Percentiles rank a stretch among this genome's conserved stretches.
phyloP scores from a whole-genome alignment of 2,113 vertebrate species.

The Apaloderma vittatum region DNA sequence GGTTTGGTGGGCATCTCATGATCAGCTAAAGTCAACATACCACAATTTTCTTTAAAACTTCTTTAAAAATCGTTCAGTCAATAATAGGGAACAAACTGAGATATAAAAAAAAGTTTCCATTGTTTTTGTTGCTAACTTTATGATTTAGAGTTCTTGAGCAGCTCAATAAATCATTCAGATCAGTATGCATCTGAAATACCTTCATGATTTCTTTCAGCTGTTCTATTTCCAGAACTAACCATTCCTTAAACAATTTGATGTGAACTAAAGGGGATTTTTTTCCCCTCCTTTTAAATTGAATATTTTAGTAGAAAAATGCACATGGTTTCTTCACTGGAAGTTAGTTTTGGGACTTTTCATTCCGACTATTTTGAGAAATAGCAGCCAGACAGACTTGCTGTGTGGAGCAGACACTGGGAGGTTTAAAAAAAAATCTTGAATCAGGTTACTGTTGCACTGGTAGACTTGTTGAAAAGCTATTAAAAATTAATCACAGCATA shows the following conservation, averaged over 20 bases:
- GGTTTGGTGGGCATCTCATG: not conserved
- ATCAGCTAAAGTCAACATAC: not conserved
- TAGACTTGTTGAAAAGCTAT: not conserved
- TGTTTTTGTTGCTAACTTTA: not conserved
- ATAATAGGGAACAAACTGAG: not conserved
- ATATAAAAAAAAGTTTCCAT: not conserved
- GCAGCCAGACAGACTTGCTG: not conserved
- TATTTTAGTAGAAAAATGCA: not conserved
- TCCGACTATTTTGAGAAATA: not conserved
- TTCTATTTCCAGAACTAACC: not conserved
- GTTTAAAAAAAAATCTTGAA: not conserved
- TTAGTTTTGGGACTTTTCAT: not conserved
- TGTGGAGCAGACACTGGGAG: not conserved
- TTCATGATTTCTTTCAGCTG: not conserved
- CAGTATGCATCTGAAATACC: not conserved
- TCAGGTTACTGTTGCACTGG: not conserved
- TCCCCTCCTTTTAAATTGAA: not conserved
- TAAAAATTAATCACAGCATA: not conserved
- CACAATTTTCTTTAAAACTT: not conserved
- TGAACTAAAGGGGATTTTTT: not conserved
- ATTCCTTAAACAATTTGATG: not conserved
- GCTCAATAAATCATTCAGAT: not conserved
- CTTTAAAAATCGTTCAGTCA: not conserved
- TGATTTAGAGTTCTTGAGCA: not conserved
- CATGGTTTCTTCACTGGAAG: not conserved